Conservation (phyloP, 2,113 vertebrate genomes). For the Okapia johnstoni region DNA sequence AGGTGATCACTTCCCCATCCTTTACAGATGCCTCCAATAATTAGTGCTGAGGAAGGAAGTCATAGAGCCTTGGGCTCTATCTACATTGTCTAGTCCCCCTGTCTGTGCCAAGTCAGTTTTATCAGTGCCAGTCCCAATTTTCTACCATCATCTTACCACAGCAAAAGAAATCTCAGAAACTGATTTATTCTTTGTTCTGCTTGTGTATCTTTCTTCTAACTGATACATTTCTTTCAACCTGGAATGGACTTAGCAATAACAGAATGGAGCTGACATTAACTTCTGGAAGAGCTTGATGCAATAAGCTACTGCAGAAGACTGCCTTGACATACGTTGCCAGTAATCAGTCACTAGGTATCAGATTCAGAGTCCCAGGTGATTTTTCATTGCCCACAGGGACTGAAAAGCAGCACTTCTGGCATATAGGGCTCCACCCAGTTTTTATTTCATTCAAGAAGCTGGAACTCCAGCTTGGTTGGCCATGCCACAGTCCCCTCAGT, state of each 20-base stretch:
- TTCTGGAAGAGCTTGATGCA: background rate
- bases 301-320: background rate
- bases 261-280: background rate
- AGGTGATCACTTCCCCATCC: background rate
- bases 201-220: background rate
- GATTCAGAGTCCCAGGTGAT: background rate
- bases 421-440: fast-evolving
- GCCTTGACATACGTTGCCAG: background rate
- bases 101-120: background rate
- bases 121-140: background rate
- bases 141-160: background rate
- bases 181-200: background rate
- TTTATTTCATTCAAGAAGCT: background rate
- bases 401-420: background rate
- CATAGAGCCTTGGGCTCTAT: background rate
- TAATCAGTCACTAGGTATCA: background rate
- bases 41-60: background rate
- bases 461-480: background rate
- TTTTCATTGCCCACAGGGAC: background rate
- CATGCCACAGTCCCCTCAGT: background rate
- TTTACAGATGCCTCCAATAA: background rate
- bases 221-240: background rate
- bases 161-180: background rate
- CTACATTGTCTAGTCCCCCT: background rate
- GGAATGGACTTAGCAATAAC: background rate